Conservation (phyloP, 2,888 invertebrate species). For the Lithophane ornitopus region DNA sequence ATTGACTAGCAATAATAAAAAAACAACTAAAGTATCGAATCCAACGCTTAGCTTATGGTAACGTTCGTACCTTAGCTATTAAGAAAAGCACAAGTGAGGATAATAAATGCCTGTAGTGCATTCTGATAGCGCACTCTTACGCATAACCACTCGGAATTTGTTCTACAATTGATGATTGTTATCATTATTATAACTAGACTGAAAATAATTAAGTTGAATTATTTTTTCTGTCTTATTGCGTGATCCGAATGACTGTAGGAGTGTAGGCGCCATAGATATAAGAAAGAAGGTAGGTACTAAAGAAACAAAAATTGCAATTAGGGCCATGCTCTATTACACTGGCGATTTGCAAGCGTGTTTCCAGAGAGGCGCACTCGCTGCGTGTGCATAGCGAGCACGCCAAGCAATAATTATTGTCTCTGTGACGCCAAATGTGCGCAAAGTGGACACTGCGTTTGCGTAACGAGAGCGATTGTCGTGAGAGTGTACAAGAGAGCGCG, state of each 20-base stretch:
- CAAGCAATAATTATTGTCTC: too few species aligned
- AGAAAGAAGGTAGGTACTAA: too few species aligned
- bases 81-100: constrained; percentile 48
- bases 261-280: too few species aligned
- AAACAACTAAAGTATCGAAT: neutral
- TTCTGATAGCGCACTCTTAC: constrained; percentile 49
- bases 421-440: too few species aligned
- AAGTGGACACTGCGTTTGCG: too few species aligned
- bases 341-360: too few species aligned
- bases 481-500: too few species aligned
- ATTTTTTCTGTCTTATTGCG: neutral
- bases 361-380: too few species aligned
- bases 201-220: constrained; percentile 25
- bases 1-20: too few species aligned
- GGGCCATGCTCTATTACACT: neutral
- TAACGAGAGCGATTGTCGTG: too few species aligned
- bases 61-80: constrained; percentile 34
- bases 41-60: constrained; percentile 15
- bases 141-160: constrained; percentile 51
- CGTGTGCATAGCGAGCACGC: too few species aligned
- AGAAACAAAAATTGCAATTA: neutral
- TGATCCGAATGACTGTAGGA: neutral
- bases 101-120: constrained; percentile 40
- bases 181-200: constrained; percentile 33
- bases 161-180: constrained; percentile 41